phyloP scores from a whole-genome alignment of 2,888 invertebrate genomes.

The Neoitamus cyanurus region DNA sequence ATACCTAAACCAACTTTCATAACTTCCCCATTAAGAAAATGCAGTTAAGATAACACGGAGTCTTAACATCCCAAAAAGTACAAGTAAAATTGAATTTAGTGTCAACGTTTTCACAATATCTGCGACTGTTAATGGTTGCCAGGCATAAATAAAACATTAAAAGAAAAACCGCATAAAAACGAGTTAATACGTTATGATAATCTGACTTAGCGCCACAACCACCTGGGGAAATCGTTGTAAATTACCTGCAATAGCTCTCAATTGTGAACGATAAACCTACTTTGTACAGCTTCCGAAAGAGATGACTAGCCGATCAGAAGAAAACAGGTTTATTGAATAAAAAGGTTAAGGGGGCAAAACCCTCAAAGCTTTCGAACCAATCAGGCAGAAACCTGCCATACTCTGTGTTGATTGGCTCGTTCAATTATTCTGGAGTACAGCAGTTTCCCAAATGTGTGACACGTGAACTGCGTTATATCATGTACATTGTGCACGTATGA shows the following conservation, averaged over 20 bases:
- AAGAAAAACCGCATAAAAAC: background rate
- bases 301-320: background rate
- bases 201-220: background rate
- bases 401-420: background rate
- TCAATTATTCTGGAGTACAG: background rate
- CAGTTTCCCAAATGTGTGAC: background rate
- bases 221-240: background rate
- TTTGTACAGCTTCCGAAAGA: background rate
- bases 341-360: background rate
- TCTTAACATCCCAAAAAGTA: background rate
- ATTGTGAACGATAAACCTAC: background rate
- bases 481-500: slow-evolving; percentile 20
- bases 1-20: no score
- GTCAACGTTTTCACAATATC: background rate
- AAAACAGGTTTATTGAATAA: slow-evolving; percentile 19
- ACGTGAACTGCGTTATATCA: background rate
- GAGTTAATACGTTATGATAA: background rate
- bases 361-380: background rate
- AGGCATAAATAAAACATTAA: background rate
- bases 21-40: no score
- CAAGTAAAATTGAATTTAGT: background rate
- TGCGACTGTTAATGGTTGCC: background rate
- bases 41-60: no score
- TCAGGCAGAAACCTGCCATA: background rate
- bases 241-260: background rate